Evolutionary conservation across 2,797 vertebrate species (phyloP).

Genomic region (Lerista edwardsae): DNA sequence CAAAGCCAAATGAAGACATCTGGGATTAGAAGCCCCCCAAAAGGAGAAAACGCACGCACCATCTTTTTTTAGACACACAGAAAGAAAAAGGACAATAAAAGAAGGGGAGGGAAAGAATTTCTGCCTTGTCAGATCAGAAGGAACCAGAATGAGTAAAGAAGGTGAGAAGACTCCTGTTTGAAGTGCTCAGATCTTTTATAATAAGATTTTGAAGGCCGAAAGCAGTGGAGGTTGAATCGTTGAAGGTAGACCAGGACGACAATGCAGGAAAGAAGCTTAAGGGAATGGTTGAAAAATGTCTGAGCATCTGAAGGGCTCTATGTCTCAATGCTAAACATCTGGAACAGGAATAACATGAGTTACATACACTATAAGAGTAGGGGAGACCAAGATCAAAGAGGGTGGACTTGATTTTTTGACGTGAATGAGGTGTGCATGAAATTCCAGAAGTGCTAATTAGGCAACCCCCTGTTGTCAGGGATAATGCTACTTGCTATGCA

Average conservation of each 20-base stretch:
- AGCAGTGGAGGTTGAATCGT: slow-evolving; percentile 1
- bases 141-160: slow-evolving; percentile 36
- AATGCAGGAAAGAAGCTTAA: not conserved
- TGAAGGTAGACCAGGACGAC: not conserved
- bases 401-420: not conserved
- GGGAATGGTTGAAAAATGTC: not conserved
- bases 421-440: no score
- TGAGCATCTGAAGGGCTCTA: not conserved
- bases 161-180: slow-evolving; percentile 28
- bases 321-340: not conserved
- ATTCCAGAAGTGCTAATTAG: no score
- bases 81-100: not conserved
- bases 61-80: not conserved
- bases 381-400: not conserved
- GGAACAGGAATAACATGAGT: not conserved
- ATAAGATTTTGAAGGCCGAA: slow-evolving; percentile 39
- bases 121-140: slow-evolving; percentile 40
- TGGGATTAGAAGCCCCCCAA: not conserved
- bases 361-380: not conserved
- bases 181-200: slow-evolving; percentile 44
- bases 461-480: no score
- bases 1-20: not conserved
- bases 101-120: not conserved
- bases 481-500: no score
- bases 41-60: not conserved